Evolutionary conservation across 2,797 vertebrate genomes (phyloP), one percentile per base, ranked within the genome.

Genomic region (Streptopelia turtur): DNA sequence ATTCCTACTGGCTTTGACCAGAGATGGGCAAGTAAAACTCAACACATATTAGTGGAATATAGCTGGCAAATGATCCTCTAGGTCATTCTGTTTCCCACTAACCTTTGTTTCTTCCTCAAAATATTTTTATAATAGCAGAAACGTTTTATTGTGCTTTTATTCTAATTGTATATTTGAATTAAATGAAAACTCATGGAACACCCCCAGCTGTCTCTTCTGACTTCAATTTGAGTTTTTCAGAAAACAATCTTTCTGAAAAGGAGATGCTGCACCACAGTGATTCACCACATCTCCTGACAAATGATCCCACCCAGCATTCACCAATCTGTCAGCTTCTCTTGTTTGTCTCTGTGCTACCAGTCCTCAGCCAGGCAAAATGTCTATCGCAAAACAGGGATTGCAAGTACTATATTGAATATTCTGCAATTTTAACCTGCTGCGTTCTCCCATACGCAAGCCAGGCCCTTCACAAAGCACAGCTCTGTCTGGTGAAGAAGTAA

Each of bases 221-320:
- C 71, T 94, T 89, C 57, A 57, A 59, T 77, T 77, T 60, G 57
- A 86, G 57, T 79, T 93, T 87, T 94, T 77, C 74, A 87, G 64
- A 79, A 92, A 91, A 93, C 20, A 8, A 94, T 94, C 63, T 87
- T 91, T 80, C 74, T 64, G 86, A 74, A 93, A 94, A 84, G 66
- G 60, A 95, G 93, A 93, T 37, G 89, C 90, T 83, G 56, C 6
- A 5, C 69, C 63, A 56, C 39, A 70, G 75, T 79, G 95, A 94
- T 86, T 92, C 75, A 94, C 74, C 84, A 41, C 16, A 4, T 60
- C 83, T 93, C 68, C 71, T 85, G 87, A 88, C 74, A 92, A 89
- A 79, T 4, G 45, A 93, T 83, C 61, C 71, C 75, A 90, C 49
- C 91, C 90, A 69, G 76, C 72, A 91, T 28, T 89, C 89, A 77